Percentiles rank a stretch among this genome's conserved stretches.
Conservation (phyloP, 2,888 invertebrate genomes). For the Lycocerus yunnanus region DNA sequence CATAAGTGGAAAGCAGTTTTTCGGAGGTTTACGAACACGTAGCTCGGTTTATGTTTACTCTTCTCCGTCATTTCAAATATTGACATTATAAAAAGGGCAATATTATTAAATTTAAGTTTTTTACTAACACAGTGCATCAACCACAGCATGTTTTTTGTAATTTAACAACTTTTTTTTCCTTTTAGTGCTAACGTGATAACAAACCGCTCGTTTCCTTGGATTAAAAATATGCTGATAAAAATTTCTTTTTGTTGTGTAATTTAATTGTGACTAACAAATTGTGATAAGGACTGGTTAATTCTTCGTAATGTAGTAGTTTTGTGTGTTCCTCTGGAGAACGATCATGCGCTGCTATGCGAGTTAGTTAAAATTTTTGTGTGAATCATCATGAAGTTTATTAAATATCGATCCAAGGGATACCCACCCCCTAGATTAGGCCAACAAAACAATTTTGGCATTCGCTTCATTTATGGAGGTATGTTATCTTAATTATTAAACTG, state of each 20-base stretch:
- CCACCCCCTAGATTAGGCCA: conserved; percentile 12
- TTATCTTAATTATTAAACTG: not conserved
- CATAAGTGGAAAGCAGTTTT: not conserved
- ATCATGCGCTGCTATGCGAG: not conserved
- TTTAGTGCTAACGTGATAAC: conserved; percentile 11
- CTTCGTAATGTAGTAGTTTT: not conserved
- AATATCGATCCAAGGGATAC: conserved; percentile 20
- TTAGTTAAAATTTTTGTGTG: not conserved
- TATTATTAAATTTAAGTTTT: not conserved
- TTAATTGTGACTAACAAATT: conserved; percentile 23
- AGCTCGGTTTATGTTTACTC: not conserved
- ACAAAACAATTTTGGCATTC: conserved; percentile 13
- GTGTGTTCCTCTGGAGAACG: not conserved
- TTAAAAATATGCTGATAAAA: conserved; percentile 10
- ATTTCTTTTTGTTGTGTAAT: conserved; percentile 1
- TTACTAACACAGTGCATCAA: conserved; percentile 4
- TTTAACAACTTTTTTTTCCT: conserved; percentile 9
- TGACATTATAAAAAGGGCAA: not conserved
- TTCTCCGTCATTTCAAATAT: not conserved
- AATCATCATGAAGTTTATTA: conserved; percentile 22
- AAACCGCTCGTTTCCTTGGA: conserved; percentile 16
- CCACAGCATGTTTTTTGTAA: not conserved
- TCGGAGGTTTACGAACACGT: not conserved
- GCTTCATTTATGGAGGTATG: conserved; percentile 23
- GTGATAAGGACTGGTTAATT: conserved; percentile 5